These are phyloP conservation scores for Liopterus haemorrhoidalis DNA, from an alignment of 2,888 invertebrate genomes.

Conservation along the genomic window DNA sequence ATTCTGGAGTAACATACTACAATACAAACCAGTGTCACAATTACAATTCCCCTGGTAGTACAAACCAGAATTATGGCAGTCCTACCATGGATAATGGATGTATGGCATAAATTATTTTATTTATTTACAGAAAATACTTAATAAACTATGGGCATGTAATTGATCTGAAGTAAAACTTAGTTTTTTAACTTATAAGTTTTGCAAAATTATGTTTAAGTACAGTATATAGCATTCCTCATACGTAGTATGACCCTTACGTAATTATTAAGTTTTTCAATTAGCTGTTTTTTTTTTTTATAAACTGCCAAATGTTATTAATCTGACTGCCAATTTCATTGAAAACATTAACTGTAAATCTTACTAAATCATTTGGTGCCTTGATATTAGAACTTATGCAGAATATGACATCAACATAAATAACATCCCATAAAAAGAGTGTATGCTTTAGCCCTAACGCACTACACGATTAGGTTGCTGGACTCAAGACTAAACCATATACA, in stretches of 20 bases:
- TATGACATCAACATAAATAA: too few relatives aligned
- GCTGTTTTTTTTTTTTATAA: slow-evolving; percentile 14
- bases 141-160: slow-evolving; percentile 2
- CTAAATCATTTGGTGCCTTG: too few relatives aligned
- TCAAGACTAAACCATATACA: too few relatives aligned
- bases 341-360: too few relatives aligned
- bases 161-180: slow-evolving; percentile 1
- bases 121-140: not conserved
- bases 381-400: too few relatives aligned
- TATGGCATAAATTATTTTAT: slow-evolving; percentile 49
- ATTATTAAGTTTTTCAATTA: slow-evolving; percentile 10
- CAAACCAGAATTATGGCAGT: slow-evolving; percentile 52
- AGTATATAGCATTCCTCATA: slow-evolving; percentile 21
- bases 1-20: slow-evolving; percentile 38
- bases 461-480: too few relatives aligned
- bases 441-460: too few relatives aligned
- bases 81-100: slow-evolving; percentile 56
- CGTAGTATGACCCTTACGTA: slow-evolving; percentile 21
- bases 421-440: too few relatives aligned
- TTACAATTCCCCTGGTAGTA: slow-evolving; percentile 45
- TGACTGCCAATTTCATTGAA: too few relatives aligned
- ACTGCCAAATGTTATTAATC: slow-evolving; percentile 23
- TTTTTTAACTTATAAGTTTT: slow-evolving; percentile 2
- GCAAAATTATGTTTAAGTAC: slow-evolving; percentile 18
- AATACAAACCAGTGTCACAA: slow-evolving; percentile 52